Evolutionary conservation across 2,113 vertebrate genomes (phyloP), one percentile per base, ranked within the genome.

Genomic region (Vicugna pacos): DNA sequence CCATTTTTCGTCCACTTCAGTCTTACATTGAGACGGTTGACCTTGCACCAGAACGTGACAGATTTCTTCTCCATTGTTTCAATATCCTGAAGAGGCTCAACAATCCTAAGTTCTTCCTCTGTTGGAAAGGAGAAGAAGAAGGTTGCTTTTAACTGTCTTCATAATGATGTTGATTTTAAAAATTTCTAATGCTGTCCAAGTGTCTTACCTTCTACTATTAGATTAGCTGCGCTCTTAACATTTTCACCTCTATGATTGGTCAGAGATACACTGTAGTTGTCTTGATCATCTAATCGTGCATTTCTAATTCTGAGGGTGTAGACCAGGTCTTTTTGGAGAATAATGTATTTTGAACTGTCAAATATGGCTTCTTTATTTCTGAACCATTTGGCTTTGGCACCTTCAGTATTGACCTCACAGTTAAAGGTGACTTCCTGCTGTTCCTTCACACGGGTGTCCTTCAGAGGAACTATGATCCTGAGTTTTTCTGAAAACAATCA

Each of bases 31-130:
- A 99, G 99, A 79, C 99, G 99, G 97, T 99, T 99, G 89, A 99
- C 99, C 98, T 99, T 99, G 96, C 99, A 99, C 93, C 98, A 98
- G 95, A 99, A 99, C 73, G 98, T 99, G 95, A 99, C 99, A 6
- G 99, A 99, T 98, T 99, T 99, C 98, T 99, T 99, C 98, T 99
- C 99, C 98, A 99, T 99, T 62, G 99, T 99, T 97, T 99, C 99
- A 46, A 99, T 98, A 94, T 99, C 99, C 98, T 99, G 99, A 65
- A 99, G 99, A 87, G 99, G 99, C 22, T 99, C 99, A 97, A 99
- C 91, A 97, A 99, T 99, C 98, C 97, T 99, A 70, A 99, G 98
- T 62, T 99, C 99, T 98, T 99, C 99, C 98, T 99, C 99, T 99
- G 99, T 96, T 95, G 86, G 89, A 92, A 95, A 14, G 70, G 89